Conservation (phyloP, 2,113 vertebrate genomes). For the Phyllostomus discolor region DNA sequence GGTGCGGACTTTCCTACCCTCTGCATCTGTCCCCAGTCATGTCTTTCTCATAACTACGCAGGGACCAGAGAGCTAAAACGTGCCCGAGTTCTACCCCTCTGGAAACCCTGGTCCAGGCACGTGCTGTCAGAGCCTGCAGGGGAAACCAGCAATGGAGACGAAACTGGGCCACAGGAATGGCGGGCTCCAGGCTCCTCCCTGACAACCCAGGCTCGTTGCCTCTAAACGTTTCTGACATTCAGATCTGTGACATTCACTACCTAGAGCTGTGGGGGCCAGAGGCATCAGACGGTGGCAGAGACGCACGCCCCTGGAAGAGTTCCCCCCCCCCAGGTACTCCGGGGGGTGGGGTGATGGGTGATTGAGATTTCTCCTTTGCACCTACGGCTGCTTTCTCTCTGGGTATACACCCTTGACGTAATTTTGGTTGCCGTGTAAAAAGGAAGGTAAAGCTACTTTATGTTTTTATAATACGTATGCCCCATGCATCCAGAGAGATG, state of each 20-base stretch:
- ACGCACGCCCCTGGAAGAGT: fast-evolving
- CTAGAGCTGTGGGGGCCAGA: no score
- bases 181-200: background rate
- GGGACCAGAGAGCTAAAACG: background rate
- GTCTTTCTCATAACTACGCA: background rate
- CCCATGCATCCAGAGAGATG: background rate
- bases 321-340: background rate
- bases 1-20: background rate
- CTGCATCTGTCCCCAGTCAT: background rate
- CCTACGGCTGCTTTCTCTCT: background rate
- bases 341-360: fast-evolving
- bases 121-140: background rate
- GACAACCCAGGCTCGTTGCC: background rate
- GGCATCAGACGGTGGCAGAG: fast-evolving
- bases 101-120: background rate
- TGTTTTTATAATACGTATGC: background rate
- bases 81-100: background rate
- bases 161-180: fast-evolving
- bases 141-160: background rate
- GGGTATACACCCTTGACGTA: background rate
- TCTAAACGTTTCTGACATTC: background rate
- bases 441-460: background rate
- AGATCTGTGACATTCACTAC: no score
- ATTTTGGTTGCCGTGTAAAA: background rate
- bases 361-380: background rate